Evolutionary conservation across 2,113 vertebrate species (phyloP), one percentile per base, ranked within the genome.

Genomic region (Capreolus pygargus): DNA sequence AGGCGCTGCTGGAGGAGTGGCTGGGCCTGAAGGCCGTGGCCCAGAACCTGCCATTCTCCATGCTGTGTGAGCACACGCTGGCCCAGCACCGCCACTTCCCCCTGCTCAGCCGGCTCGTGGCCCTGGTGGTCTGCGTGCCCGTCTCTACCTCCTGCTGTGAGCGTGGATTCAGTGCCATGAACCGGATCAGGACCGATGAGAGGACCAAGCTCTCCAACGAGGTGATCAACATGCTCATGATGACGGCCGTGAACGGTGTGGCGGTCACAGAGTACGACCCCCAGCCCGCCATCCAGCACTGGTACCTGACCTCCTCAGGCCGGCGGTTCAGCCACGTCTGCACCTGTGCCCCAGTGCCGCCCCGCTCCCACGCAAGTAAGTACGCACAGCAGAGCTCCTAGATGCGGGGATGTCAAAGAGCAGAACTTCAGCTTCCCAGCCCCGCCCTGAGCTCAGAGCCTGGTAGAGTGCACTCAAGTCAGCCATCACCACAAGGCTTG

Each of bases 291-390:
- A 98, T 97, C 85, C 97, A 97, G 91, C 97, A 93, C 70, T 98
- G 98, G 97, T 98, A 97, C 91, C 93, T 98, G 79, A 98, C 98
- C 25, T 98, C 98, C n/a, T 98, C 97, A 0, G 98, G 97, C 79
- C 93, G 94, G 13, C 86, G 97, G 9, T 98, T 98, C 79, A 98
- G 94, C 94, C 97, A 97, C 0, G 79, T 92, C 55, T 87, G 87
- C 1, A 12, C 95, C 28, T 97, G 97, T 12, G 14, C 88, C 86
- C 86, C 23, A 19, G 89, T 3, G 50, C 84, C 92, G 1, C 7
- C 60, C 84, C 4, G 2, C 33, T 70, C 89, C 60, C 91, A 14
- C 1, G 5, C 70, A 25, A 28, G 97, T 97, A 89, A 94, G 97
- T 91, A 14, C 19, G 2, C 1, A 0, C 1, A 33, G 15, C 89